A percentile compares a stretch with the other conserved stretches of the same genome.
Evolutionary conservation across 1,140 invertebrate genomes (phyloP).

Genomic region (Mylabris phalerata): DNA sequence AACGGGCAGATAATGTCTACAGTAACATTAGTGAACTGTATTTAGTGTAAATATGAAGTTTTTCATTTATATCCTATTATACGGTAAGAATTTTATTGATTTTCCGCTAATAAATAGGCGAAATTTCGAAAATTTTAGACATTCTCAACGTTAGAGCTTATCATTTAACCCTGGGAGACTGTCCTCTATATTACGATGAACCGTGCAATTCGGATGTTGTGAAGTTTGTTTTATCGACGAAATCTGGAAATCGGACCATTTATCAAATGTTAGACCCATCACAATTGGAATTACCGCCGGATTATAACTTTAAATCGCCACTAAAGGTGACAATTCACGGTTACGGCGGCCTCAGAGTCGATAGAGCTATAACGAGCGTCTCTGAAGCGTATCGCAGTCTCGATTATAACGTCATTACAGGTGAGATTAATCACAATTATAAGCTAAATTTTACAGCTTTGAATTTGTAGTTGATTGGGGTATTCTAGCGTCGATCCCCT

Average conservation of each 20-base stretch:
- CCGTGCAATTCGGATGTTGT: constrained; percentile 28
- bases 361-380: constrained; percentile 30
- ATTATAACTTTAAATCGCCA: constrained; percentile 17
- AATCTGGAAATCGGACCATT: constrained; percentile 3
- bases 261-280: constrained; percentile 27
- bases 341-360: constrained; percentile 34
- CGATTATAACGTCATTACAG: constrained; percentile 34
- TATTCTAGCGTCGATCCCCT: constrained; percentile 41
- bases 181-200: constrained; percentile 34
- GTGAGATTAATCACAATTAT: background rate
- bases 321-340: constrained; percentile 37
- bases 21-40: no score
- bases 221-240: constrained; percentile 28
- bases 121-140: no score
- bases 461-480: constrained; percentile 46
- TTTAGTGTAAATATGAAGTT: no score
- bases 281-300: constrained; percentile 20
- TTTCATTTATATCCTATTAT: no score
- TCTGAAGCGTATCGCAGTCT: constrained; percentile 30
- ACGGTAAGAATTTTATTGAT: no score
- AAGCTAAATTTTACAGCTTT: background rate
- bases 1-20: no score
- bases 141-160: background rate
- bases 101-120: no score
- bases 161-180: constrained; percentile 28